Evolutionary conservation across 2,888 invertebrate species (phyloP).

Genomic region (Dendrolimus pini): DNA sequence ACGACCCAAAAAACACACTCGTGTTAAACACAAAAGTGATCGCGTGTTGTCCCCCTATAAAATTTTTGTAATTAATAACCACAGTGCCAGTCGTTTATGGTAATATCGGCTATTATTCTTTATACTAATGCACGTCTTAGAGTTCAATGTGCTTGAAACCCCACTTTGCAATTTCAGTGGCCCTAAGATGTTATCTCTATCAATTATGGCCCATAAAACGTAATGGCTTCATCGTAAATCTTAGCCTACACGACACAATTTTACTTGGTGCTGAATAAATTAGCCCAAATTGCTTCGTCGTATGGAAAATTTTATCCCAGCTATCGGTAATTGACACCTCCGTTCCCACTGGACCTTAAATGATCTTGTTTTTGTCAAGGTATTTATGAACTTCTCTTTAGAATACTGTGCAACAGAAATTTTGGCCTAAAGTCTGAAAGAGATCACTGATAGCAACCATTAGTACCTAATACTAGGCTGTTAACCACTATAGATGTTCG

Average conservation of each 20-base stretch:
- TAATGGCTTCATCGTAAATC: conserved; percentile 76
- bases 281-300: conserved; percentile 52
- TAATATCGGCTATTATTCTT: conserved; percentile 62
- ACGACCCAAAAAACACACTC: conserved; percentile 34
- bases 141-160: conserved; percentile 59
- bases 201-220: conserved; percentile 74
- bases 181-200: conserved; percentile 68
- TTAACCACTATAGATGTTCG: too few relatives aligned
- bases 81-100: conserved; percentile 59
- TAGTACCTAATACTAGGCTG: too few relatives aligned
- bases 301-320: conserved; percentile 50
- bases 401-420: too few relatives aligned
- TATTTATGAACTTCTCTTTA: too few relatives aligned
- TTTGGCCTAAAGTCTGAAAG: too few relatives aligned
- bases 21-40: conserved; percentile 41
- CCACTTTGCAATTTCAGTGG: conserved; percentile 69
- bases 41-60: conserved; percentile 57
- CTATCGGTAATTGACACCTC: conserved; percentile 11
- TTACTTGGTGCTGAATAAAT: conserved; percentile 69
- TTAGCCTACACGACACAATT: conserved; percentile 68
- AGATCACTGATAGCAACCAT: too few relatives aligned
- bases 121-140: conserved; percentile 59
- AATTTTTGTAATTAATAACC: conserved; percentile 64
- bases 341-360: background rate
- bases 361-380: too few relatives aligned